Conservation (phyloP, 2,888 invertebrate genomes). For the Laspeyria flexula region DNA sequence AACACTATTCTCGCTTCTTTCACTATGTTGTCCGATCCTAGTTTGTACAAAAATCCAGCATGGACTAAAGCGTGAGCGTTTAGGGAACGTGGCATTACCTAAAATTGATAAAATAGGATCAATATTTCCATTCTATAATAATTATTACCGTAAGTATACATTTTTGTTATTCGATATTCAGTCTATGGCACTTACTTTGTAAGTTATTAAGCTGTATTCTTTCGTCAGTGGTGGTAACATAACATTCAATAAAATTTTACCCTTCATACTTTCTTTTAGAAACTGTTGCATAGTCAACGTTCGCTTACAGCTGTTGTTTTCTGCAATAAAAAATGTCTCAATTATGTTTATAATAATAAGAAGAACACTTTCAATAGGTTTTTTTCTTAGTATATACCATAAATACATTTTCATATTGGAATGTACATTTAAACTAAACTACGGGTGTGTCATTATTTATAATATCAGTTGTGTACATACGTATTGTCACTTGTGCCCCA, state of each 20-base stretch:
- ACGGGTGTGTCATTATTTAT: too few species aligned
- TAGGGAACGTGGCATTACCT: slow-evolving; percentile 91
- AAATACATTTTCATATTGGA: too few species aligned
- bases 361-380: too few species aligned
- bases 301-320: slow-evolving; percentile 18
- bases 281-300: slow-evolving; percentile 69
- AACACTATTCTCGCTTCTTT: slow-evolving; percentile 80
- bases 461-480: slow-evolving; percentile 46
- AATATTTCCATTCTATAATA: too few species aligned
- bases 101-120: slow-evolving; percentile 25
- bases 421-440: too few species aligned
- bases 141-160: too few species aligned
- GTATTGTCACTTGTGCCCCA: slow-evolving; percentile 62
- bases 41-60: slow-evolving; percentile 88
- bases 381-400: too few species aligned
- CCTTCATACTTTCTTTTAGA: slow-evolving; percentile 71
- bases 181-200: slow-evolving; percentile 84
- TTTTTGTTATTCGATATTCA: too few species aligned
- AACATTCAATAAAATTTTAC: slow-evolving; percentile 83
- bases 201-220: slow-evolving; percentile 83
- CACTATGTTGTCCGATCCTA: slow-evolving; percentile 42
- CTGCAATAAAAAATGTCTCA: too few species aligned
- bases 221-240: slow-evolving; percentile 80
- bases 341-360: too few species aligned
- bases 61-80: slow-evolving; percentile 91